Evolutionary conservation across 2,888 invertebrate genomes (phyloP).

Genomic region (Phanerotoma sp.): DNA sequence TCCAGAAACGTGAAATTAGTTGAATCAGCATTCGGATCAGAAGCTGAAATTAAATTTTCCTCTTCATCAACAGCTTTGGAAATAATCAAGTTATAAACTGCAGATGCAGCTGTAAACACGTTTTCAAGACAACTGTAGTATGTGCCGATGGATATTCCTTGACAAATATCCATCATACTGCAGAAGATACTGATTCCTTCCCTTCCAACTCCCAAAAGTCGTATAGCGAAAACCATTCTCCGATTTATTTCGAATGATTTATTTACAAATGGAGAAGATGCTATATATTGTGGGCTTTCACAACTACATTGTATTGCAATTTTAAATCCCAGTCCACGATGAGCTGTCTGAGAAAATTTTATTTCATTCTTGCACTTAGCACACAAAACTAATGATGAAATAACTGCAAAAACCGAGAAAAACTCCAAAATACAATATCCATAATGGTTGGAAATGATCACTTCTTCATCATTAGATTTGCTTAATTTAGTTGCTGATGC

Average conservation of each 20-base stretch:
- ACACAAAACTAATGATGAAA: conserved; percentile 11
- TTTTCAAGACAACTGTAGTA: conserved; percentile 5
- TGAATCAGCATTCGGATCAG: conserved; percentile 7
- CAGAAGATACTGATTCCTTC: no score
- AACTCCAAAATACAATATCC: conserved; percentile 33
- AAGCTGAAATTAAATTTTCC: conserved; percentile 13
- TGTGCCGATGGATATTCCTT: conserved; percentile 12
- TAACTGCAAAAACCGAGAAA: conserved; percentile 10
- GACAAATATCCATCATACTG: no score
- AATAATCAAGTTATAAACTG: no score
- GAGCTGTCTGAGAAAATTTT: conserved; percentile 13
- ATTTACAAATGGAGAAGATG: no score
- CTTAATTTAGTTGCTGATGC: conserved; percentile 34
- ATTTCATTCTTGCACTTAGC: conserved; percentile 17
- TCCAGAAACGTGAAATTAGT: conserved; percentile 21
- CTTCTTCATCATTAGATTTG: conserved; percentile 27
- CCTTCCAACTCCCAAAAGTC: no score
- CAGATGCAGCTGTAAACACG: not conserved
- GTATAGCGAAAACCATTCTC: conserved; percentile 5
- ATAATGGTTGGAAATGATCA: conserved; percentile 27
- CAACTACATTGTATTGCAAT: conserved; percentile 25
- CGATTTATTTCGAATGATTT: conserved; percentile 11
- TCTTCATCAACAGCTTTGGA: conserved; percentile 4
- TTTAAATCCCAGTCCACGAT: conserved; percentile 24
- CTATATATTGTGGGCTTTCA: no score